These are phyloP conservation scores for Arge pagana DNA, from an alignment of 2,888 invertebrate genomes.

Conservation along the genomic window DNA sequence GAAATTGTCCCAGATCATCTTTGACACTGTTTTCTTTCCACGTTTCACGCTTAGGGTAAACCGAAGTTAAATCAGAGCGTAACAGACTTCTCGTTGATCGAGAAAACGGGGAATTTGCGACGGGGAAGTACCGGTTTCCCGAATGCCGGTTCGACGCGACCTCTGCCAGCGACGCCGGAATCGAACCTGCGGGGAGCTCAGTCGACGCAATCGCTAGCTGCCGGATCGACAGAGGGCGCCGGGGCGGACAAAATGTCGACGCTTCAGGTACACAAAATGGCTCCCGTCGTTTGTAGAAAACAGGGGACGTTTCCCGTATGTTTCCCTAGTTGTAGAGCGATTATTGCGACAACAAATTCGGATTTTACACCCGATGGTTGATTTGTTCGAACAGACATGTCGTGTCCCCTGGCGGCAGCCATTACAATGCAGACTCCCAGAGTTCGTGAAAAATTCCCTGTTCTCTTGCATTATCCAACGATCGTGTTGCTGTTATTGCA, in stretches of 20 bases:
- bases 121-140: conserved; percentile 31
- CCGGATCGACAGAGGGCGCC: conserved; percentile 31
- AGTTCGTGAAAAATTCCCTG: no score
- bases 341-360: conserved; percentile 2
- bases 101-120: conserved; percentile 48
- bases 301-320: background rate
- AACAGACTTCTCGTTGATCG: conserved; percentile 43
- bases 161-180: conserved; percentile 43
- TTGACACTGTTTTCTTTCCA: conserved; percentile 16
- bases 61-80: conserved; percentile 45
- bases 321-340: background rate
- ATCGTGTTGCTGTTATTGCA: conserved; percentile 23
- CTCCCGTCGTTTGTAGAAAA: no score
- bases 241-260: conserved; percentile 55
- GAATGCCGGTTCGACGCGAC: conserved; percentile 39
- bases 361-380: no score
- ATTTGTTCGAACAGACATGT: no score
- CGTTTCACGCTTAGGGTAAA: conserved; percentile 29
- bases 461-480: background rate
- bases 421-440: no score
- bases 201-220: conserved; percentile 39
- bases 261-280: conserved; percentile 45
- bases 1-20: background rate
- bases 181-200: conserved; percentile 34
- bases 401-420: no score